A percentile compares a stretch with the other conserved stretches of the same genome.
Evolutionary conservation across 2,888 invertebrate genomes (phyloP).

Genomic region (Lasius platythorax): DNA sequence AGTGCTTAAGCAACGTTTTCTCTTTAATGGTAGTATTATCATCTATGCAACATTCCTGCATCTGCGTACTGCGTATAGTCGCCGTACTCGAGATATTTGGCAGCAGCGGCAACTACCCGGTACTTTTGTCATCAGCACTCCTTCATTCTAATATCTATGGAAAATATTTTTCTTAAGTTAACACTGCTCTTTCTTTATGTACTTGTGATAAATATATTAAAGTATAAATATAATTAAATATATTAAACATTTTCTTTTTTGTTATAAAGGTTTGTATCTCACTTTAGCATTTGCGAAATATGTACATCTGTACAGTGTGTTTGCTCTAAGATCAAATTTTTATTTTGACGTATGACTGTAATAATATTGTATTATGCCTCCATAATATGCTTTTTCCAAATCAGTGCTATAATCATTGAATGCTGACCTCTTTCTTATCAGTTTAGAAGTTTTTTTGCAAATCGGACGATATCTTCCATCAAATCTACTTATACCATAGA

Average conservation of each 20-base stretch:
- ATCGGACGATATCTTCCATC: conserved; percentile 89
- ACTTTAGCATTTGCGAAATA: conserved; percentile 93
- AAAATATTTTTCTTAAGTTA: conserved; percentile 16
- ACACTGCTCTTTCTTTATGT: neutral
- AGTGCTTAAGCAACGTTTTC: conserved; percentile 94
- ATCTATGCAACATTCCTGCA: conserved; percentile 91
- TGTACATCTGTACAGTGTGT: conserved; percentile 94
- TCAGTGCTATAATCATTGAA: conserved; percentile 92
- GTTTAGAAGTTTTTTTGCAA: conserved; percentile 89
- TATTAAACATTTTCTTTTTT: neutral
- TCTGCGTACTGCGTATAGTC: conserved; percentile 91
- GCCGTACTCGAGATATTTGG: conserved; percentile 88
- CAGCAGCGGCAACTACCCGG: conserved; percentile 83
- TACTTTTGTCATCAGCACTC: conserved; percentile 84
- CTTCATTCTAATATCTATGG: conserved; percentile 89
- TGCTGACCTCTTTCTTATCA: conserved; percentile 90
- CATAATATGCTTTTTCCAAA: conserved; percentile 90
- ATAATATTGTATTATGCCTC: conserved; percentile 91
- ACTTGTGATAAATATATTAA: conserved; percentile 31
- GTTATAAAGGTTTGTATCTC: conserved; percentile 43
- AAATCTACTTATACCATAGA: conserved; percentile 87
- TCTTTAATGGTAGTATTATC: conserved; percentile 91
- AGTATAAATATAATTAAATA: neutral
- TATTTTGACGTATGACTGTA: conserved; percentile 91
- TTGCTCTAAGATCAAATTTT: conserved; percentile 93